A percentile compares a stretch with the other conserved stretches of the same genome.
Conservation (phyloP, 1,140 invertebrate genomes). For the Drosophila burlai region DNA sequence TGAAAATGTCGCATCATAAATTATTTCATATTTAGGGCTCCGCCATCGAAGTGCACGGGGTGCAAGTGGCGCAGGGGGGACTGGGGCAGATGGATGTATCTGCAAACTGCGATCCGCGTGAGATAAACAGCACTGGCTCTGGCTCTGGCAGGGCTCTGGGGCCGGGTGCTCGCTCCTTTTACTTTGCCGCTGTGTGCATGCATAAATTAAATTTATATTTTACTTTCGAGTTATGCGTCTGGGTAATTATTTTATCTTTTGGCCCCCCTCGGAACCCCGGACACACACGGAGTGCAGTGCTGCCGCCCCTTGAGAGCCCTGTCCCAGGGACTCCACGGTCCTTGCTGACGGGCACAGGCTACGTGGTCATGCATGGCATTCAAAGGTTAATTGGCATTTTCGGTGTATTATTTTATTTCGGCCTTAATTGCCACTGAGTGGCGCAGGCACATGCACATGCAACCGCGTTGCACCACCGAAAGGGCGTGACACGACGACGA, state of each 20-base stretch:
- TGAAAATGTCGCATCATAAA: conserved; percentile 84
- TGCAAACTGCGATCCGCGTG: conserved; percentile 64
- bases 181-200: conserved; percentile 62
- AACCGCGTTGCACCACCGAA: conserved; percentile 43
- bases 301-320: neutral
- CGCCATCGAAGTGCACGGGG: conserved; percentile 6
- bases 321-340: neutral
- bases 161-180: conserved; percentile 14
- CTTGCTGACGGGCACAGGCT: conserved; percentile 20
- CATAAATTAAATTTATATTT: conserved; percentile 81
- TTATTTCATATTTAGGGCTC: conserved; percentile 81
- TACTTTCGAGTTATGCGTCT: conserved; percentile 82
- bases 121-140: conserved; percentile 72
- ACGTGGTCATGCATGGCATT: conserved; percentile 80
- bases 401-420: conserved; percentile 60
- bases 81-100: conserved; percentile 15
- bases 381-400: conserved; percentile 83
- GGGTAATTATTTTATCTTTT: conserved; percentile 82
- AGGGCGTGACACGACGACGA: conserved; percentile 21
- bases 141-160: neutral
- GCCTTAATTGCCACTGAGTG: conserved; percentile 78
- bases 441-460: conserved; percentile 51
- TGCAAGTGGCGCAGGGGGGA: neutral
- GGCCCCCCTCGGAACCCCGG: conserved; percentile 2
- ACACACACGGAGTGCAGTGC: conserved; percentile 44